Base-by-base conservation (phyloP, 2,888 invertebrate species). In the Cremastinae sp. region DNA sequence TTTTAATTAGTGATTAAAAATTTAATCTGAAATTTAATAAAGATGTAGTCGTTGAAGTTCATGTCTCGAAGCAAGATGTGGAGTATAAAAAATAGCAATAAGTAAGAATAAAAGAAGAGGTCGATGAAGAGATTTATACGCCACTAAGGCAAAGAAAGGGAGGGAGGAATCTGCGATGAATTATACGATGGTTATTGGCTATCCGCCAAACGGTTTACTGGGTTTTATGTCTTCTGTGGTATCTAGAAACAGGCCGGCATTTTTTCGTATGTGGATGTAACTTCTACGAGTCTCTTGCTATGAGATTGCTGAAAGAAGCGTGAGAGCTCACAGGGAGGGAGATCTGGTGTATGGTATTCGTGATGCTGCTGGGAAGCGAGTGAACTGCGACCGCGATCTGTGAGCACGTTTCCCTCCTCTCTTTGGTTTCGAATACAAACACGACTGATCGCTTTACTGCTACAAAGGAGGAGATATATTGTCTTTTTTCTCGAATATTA, bases 191-290 rank as follows among this genome's bases (percentile, higher is more conserved):
- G 69, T 83, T 80, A 80, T 81, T 85, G 85, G 84, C 81, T 58
- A 62, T 51, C n/a, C 39, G 83, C 83, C 85, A 85, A 82, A 83
- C 82, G 81, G 83, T 84, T 84, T 83, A 79, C 80, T 75, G 75
- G 75, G 59, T 59, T 75, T 76, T 76, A 53, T 37, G 56, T 74
- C 64, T 65, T 51, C 20, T 62, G 65, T 43, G 51, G 68, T 62
- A 76, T 59, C n/a, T 66, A 35, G 20, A 18, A 37, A 7, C 16
- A 35, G 35, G 35, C 20, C 10, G 47, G 28, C 12, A 5, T 8
- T 43, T 22, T 59, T 12, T 41, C n/a, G 41, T 53, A 14, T 12
- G 18, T 12, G 16, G 35, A 53, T 53, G 41, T 5, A 28, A 5
- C 28, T 28, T 28, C 28, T 59, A 51, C 14, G 28, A 51, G 39